Base-by-base conservation (phyloP, 2,113 vertebrate species). In the Mirza zaza region DNA sequence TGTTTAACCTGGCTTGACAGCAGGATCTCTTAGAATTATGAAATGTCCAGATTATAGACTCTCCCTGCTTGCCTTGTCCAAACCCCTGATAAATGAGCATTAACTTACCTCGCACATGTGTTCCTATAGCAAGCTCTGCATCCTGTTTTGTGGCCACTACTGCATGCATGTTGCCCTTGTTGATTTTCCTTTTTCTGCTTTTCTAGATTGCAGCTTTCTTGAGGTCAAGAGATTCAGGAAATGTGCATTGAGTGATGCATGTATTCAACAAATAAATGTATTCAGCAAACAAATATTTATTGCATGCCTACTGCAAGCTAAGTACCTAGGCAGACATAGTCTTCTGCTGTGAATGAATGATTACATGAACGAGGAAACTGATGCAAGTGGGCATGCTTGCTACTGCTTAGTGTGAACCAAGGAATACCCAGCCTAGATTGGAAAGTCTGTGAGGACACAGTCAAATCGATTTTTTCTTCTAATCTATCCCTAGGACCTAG, bases 191-290 rank as follows among this genome's bases (percentile, higher is more conserved):
- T 82, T 73, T 91, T 29, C n/a, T 86, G 8, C 25, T 80, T 27
- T 96, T 18, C 32, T 90, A 61, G 39, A 63, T 18, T 85, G 42
- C 82, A n/a, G 65, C 63, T 95, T 90, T 84, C 57, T 91, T 77
- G 20, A 93, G n/a, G n/a, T 20, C 45, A 93, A 52, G 29, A 55
- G 87, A 90, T 57, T 25, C 45, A 70, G 61, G 55, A 76, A 84
- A 76, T 42, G 14, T 23, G 15, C 8, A 65, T n/a, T 8, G 18
- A 89, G 25, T 27, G 45, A 8, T 45, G 0, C 15, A 57, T 65
- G 87, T 82, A 52, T 93, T 70, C 82, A 68, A 29, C 48, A 77
- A 55, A 63, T 80, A 83, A 55, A 61, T 65, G 87, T 79, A 57
- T 93, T 75, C 82, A 68, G 52, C 52, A 55, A 55, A 29, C 48